phyloP scores from a whole-genome alignment of 2,888 invertebrate genomes.

The Bembecia ichneumoniformis region DNA sequence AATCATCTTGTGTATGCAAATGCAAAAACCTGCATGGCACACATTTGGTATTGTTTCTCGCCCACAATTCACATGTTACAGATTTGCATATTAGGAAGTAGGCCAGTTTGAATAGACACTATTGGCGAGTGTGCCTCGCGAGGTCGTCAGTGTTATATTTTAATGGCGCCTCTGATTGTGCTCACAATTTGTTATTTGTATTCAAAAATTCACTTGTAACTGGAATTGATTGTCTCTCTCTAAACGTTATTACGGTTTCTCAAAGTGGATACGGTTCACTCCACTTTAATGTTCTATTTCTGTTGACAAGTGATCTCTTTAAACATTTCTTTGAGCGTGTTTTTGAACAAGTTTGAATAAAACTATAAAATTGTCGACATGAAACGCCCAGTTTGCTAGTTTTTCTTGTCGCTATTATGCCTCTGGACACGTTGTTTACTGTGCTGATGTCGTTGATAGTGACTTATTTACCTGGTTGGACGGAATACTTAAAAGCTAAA shows the following conservation, averaged over 20 bases:
- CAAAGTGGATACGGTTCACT: neutral
- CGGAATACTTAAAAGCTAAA: too few species aligned
- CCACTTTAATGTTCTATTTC: neutral
- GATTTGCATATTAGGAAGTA: slow-evolving; percentile 66
- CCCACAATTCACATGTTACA: slow-evolving; percentile 47
- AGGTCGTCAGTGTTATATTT: slow-evolving; percentile 22
- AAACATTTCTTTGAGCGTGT: neutral
- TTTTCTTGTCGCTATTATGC: neutral
- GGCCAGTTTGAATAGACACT: slow-evolving; percentile 47
- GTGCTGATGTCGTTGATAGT: too few species aligned
- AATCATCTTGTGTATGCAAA: slow-evolving; percentile 33
- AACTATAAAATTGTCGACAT: too few species aligned
- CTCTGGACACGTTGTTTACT: too few species aligned
- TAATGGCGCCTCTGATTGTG: slow-evolving; percentile 11
- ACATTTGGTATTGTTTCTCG: slow-evolving; percentile 47
- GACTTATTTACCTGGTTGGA: too few species aligned
- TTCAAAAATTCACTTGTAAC: neutral
- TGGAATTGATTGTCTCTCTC: neutral
- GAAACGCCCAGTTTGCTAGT: neutral
- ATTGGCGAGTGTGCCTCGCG: slow-evolving; percentile 27
- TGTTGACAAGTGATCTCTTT: neutral
- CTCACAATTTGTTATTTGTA: neutral
- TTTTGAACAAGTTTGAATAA: neutral
- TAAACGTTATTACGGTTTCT: neutral
- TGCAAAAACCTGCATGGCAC: slow-evolving; percentile 40